Evolutionary conservation across 2,888 invertebrate species (phyloP), one percentile per base, ranked within the genome.

Genomic region (Plebejus melissa): DNA sequence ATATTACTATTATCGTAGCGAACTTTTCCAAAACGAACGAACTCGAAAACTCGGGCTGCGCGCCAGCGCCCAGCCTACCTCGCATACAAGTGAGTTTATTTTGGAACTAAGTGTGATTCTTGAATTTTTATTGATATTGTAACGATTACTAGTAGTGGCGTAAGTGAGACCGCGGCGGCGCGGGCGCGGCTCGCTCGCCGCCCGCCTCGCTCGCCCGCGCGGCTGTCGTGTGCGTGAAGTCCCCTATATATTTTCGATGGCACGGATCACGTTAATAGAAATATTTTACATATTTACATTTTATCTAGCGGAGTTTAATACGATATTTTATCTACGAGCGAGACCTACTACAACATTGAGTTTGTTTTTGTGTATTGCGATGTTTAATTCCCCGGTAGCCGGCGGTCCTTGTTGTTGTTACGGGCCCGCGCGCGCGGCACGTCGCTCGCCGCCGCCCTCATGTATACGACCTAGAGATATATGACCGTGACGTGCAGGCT

Each of bases 21-120:
- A 91, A 92, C 93, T 92, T 94, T 91, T 94, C 94, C 94, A 94
- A 94, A 94, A 94, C 94, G 94, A 94, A 94, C 94, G 91, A 94
- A 94, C 94, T 94, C 94, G 93, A 94, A 70, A 93, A 94, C 90
- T 94, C 91, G 94, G 94, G 94, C 93, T 93, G 91, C 86, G 94
- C 93, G 92, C 88, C 84, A 86, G 93, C 92, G 91, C 93, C 86
- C 93, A 93, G 93, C 95, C 95, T 95, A 94, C 95, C 95, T 95
- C 95, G 95, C 95, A 95, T 93, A 94, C 94, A 95, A 95, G 95
- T 95, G 95, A 95, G 95, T 95, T 95, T 95, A 95, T 95, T 95
- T 95, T 95, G 95, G 95, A 94, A 95, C 95, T 95, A 95, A 95
- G 95, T 95, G 95, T 95, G 95, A 95, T 95, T 95, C 95, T 95